Conservation (phyloP, 2,797 vertebrate genomes). For the Apogon talboti region DNA sequence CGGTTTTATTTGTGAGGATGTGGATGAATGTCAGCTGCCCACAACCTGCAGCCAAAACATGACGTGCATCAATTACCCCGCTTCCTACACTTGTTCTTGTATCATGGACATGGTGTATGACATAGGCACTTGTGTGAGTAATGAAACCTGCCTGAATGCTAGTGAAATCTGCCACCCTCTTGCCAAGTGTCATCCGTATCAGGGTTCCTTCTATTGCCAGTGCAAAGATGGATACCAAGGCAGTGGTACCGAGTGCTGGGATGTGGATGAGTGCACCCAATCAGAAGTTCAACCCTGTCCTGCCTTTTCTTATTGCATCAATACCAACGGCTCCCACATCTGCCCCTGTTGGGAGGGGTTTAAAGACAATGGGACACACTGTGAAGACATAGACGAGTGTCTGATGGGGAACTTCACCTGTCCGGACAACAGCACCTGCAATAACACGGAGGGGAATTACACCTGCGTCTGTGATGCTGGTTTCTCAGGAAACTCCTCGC, state of each 20-base stretch:
- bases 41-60: conserved; percentile 76
- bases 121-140: conserved; percentile 79
- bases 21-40: conserved; percentile 81
- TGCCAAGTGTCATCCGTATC: conserved; percentile 73
- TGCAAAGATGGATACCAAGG: conserved; percentile 83
- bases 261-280: conserved; percentile 82
- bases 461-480: conserved; percentile 80
- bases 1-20: conserved; percentile 81
- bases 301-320: conserved; percentile 78
- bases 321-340: conserved; percentile 82
- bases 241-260: conserved; percentile 81
- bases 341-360: conserved; percentile 86
- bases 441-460: conserved; percentile 80
- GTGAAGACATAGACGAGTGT: conserved; percentile 85
- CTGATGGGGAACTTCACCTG: conserved; percentile 75
- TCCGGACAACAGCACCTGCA: conserved; percentile 78
- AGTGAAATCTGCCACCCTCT: conserved; percentile 70
- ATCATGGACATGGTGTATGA: conserved; percentile 68
- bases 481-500: conserved; percentile 71
- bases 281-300: conserved; percentile 64
- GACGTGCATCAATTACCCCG: conserved; percentile 81
- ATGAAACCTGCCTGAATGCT: conserved; percentile 75
- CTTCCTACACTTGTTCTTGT: conserved; percentile 83
- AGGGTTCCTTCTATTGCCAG: conserved; percentile 82
- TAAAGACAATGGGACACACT: conserved; percentile 75